A percentile compares a stretch with the other conserved stretches of the same genome.
phyloP scores from a whole-genome alignment of 1,140 invertebrate species.

The Listronotus bonariensis region DNA sequence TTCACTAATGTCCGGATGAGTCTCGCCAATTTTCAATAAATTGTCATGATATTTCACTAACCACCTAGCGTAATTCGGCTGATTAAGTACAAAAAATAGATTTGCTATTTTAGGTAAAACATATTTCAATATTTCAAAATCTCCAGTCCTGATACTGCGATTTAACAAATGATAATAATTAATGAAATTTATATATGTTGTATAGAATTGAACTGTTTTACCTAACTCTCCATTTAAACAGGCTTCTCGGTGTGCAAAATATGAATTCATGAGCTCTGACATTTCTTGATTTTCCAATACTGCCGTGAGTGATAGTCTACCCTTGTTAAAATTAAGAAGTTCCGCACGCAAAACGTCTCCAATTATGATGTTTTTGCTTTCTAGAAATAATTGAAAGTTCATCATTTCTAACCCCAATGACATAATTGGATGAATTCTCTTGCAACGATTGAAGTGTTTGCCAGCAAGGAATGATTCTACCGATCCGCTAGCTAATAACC shows the following conservation, averaged over 20 bases:
- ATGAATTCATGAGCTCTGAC: too few relatives aligned
- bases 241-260: too few relatives aligned
- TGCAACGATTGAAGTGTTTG: constrained; percentile 53
- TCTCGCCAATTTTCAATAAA: constrained; percentile 30
- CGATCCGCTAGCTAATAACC: constrained; percentile 48
- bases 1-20: constrained; percentile 40
- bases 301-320: too few relatives aligned
- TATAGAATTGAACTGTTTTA: constrained; percentile 43
- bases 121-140: constrained; percentile 40
- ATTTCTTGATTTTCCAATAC: too few relatives aligned
- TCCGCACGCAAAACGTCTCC: too few relatives aligned
- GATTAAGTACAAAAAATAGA: constrained; percentile 32
- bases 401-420: too few relatives aligned
- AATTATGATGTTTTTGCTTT: too few relatives aligned
- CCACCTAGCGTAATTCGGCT: constrained; percentile 37
- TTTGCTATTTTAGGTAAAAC: constrained; percentile 38
- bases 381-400: too few relatives aligned
- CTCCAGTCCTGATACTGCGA: constrained; percentile 39
- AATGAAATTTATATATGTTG: constrained; percentile 46
- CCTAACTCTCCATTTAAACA: not conserved
- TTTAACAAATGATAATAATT: constrained; percentile 46
- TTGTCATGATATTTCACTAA: constrained; percentile 35
- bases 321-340: too few relatives aligned
- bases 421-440: constrained; percentile 46
- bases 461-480: constrained; percentile 47